Conservation (phyloP, 2,113 vertebrate genomes). For the Gobius niger region DNA sequence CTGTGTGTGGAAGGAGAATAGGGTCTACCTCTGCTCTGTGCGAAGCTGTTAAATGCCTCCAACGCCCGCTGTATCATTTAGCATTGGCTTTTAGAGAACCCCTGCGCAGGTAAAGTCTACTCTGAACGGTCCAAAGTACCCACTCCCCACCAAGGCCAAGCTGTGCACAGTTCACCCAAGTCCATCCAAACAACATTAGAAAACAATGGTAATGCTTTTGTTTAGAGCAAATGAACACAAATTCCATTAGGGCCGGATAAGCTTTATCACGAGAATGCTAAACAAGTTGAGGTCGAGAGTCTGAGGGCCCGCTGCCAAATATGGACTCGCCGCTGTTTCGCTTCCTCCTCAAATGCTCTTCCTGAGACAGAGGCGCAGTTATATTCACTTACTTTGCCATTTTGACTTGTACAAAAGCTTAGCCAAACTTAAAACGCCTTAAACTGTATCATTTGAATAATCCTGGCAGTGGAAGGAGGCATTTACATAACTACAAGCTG, state of each 20-base stretch:
- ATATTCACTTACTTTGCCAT: slow-evolving; percentile 42
- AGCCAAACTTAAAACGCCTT: slow-evolving; percentile 30
- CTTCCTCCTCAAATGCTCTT: neutral
- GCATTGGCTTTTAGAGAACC: slow-evolving; percentile 3
- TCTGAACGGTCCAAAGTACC: slow-evolving; percentile 12
- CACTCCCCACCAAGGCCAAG: slow-evolving; percentile 8
- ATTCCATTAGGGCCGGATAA: slow-evolving; percentile 12
- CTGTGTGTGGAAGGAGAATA: too few relatives aligned
- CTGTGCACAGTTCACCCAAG: slow-evolving; percentile 24
- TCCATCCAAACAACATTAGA: slow-evolving; percentile 5
- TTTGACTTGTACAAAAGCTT: slow-evolving; percentile 35
- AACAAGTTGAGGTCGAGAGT: neutral
- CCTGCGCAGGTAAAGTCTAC: slow-evolving; percentile 12
- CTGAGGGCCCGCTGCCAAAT: neutral
- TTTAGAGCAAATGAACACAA: slow-evolving; percentile 28
- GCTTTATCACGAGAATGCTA: neutral
- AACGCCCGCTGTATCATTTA: slow-evolving; percentile 4
- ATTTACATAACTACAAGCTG: slow-evolving; percentile 50
- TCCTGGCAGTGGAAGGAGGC: slow-evolving; percentile 18
- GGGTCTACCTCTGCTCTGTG: too few relatives aligned
- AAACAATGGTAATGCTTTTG: slow-evolving; percentile 8
- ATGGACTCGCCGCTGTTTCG: neutral
- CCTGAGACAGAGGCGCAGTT: slow-evolving; percentile 31
- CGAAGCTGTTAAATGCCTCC: neutral
- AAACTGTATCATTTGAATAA: slow-evolving; percentile 55